Evolutionary conservation across 2,888 invertebrate genomes (phyloP).

Genomic region (Philopedon plagiatum): DNA sequence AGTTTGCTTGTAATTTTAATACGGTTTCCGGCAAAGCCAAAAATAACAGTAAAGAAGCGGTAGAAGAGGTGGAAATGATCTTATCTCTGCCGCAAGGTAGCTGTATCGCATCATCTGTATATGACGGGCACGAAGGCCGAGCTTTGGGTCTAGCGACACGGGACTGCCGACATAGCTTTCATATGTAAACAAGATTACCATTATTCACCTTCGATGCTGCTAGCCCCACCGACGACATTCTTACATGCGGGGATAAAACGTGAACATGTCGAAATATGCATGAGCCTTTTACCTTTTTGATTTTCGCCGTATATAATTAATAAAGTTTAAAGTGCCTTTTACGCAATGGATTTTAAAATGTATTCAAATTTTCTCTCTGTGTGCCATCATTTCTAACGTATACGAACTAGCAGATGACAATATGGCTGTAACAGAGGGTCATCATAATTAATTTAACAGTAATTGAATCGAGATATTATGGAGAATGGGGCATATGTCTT

Average conservation of each 20-base stretch:
- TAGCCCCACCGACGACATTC: constrained; percentile 35
- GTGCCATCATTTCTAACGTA: not conserved
- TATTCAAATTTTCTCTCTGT: constrained; percentile 24
- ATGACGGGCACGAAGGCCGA: constrained; percentile 48
- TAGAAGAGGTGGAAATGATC: constrained; percentile 44
- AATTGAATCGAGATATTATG: too few relatives aligned
- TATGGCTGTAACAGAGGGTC: not conserved
- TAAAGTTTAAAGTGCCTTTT: constrained; percentile 37
- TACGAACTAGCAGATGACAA: not conserved
- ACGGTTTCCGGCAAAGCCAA: constrained; percentile 40
- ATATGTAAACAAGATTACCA: constrained; percentile 67
- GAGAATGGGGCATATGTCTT: too few relatives aligned
- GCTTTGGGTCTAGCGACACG: constrained; percentile 44
- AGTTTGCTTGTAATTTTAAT: constrained; percentile 43
- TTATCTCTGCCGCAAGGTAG: constrained; percentile 48
- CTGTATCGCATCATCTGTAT: constrained; percentile 43
- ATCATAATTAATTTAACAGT: not conserved
- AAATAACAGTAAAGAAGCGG: constrained; percentile 43
- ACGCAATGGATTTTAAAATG: constrained; percentile 26
- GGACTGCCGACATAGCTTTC: constrained; percentile 60
- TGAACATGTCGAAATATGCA: constrained; percentile 44
- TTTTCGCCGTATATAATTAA: constrained; percentile 34
- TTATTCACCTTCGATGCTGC: constrained; percentile 65
- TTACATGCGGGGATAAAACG: constrained; percentile 38
- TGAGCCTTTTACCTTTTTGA: constrained; percentile 46